phyloP scores from a whole-genome alignment of 2,113 vertebrate genomes.

The Pseudonaja textilis region DNA sequence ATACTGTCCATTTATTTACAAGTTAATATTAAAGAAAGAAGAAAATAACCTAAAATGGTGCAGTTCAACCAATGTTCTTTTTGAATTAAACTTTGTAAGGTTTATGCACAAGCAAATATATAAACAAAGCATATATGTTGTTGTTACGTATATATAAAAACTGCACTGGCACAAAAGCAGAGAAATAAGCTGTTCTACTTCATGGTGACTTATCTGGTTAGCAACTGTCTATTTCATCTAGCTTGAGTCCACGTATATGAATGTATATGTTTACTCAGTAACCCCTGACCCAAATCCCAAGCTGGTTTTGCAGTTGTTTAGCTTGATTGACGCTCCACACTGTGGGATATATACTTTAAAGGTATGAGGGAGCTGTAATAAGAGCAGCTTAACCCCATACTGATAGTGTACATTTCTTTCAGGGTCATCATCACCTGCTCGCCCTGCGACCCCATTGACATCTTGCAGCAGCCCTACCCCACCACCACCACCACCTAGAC shows the following conservation, averaged over 20 bases:
- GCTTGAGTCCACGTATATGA: background rate
- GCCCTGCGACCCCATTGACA: slow-evolving; percentile 83
- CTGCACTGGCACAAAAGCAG: background rate
- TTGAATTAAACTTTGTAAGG: background rate
- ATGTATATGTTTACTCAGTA: background rate
- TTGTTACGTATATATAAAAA: background rate
- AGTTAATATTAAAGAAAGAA: background rate
- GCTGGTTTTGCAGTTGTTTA: slow-evolving; percentile 6
- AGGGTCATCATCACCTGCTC: slow-evolving; percentile 91
- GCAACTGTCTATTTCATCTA: slow-evolving; percentile 3
- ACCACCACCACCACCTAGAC: slow-evolving; percentile 85
- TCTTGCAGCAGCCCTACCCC: slow-evolving; percentile 78
- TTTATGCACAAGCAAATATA: background rate
- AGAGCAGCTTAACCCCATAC: background rate
- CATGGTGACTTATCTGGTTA: background rate
- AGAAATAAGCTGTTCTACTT: background rate
- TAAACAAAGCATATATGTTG: background rate
- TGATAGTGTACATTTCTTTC: slow-evolving; percentile 39
- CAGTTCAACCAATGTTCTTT: background rate
- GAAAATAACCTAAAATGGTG: background rate
- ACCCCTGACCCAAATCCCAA: background rate
- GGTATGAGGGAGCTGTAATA: no score
- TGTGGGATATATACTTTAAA: background rate
- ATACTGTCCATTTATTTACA: background rate
- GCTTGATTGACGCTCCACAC: slow-evolving; percentile 8